These are phyloP conservation scores for Dendrolimus kikuchii DNA, from an alignment of 1,140 invertebrate species.

Conservation along the genomic window DNA sequence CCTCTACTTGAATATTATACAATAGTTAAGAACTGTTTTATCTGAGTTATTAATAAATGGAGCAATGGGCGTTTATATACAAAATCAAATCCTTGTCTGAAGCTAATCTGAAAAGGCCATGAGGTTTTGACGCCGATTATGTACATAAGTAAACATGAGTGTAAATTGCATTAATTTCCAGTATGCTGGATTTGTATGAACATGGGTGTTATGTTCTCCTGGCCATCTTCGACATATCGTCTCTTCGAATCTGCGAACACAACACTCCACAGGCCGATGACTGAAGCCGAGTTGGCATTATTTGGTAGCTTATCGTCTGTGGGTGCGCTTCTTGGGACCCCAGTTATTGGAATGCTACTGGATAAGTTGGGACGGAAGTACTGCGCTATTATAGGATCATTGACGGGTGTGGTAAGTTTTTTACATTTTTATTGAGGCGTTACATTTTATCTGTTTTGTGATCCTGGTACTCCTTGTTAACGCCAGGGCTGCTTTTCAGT, in stretches of 20 bases:
- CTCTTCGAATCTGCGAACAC: constrained; percentile 40
- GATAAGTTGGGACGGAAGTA: constrained; percentile 35
- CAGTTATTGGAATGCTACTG: constrained; percentile 20
- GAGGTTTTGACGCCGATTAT: no score
- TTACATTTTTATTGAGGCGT: background rate
- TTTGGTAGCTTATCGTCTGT: constrained; percentile 34
- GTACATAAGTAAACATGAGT: no score
- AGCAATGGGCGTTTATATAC: no score
- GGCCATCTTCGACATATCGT: constrained; percentile 33
- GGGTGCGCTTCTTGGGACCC: constrained; percentile 28
- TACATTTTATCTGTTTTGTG: constrained; percentile 7
- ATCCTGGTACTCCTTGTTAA: constrained; percentile 24
- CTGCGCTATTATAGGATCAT: constrained; percentile 20
- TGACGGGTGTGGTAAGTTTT: constrained; percentile 28
- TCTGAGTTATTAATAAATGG: no score
- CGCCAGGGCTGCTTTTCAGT: constrained; percentile 30
- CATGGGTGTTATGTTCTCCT: constrained; percentile 26
- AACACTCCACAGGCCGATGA: constrained; percentile 32
- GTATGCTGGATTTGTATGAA: constrained; percentile 24
- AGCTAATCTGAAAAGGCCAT: no score
- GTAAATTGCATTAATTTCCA: constrained; percentile 4
- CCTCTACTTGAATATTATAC: no score
- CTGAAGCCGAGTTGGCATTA: constrained; percentile 24
- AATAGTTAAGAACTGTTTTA: no score
- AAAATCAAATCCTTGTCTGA: no score